These are phyloP conservation scores for Pyxicephalus adspersus DNA, from an alignment of 2,113 vertebrate species.

Conservation along the genomic window DNA sequence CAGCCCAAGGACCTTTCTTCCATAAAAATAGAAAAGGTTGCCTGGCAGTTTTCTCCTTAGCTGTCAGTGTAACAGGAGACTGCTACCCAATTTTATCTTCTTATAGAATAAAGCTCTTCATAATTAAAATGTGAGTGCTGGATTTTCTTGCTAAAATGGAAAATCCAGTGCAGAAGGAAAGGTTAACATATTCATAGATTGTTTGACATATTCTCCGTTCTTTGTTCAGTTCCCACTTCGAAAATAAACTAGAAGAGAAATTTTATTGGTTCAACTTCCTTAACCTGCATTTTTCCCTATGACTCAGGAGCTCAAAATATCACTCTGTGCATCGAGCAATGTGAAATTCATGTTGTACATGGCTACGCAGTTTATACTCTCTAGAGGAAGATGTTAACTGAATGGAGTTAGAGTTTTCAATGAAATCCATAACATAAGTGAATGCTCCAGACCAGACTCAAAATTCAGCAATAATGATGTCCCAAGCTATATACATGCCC, in stretches of 20 bases:
- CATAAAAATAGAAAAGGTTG: constrained; percentile 21
- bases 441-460: too few relatives aligned
- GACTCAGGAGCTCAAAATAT: background rate
- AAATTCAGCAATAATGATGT: too few relatives aligned
- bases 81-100: background rate
- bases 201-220: constrained; percentile 21
- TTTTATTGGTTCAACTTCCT: background rate
- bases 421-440: too few relatives aligned
- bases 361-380: background rate
- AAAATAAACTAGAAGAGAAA: background rate
- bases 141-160: background rate
- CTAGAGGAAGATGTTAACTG: background rate
- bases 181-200: constrained; percentile 35
- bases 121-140: constrained; percentile 20
- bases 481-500: too few relatives aligned
- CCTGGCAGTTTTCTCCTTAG: background rate
- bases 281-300: background rate
- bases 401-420: too few relatives aligned
- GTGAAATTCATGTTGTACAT: background rate
- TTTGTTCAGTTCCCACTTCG: constrained; percentile 16
- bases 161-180: constrained; percentile 7
- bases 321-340: background rate
- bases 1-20: background rate
- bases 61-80: background rate
- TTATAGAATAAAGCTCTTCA: background rate